These are phyloP conservation scores for Nannospalax galili DNA, from an alignment of 2,113 vertebrate genomes.

Conservation along the genomic window DNA sequence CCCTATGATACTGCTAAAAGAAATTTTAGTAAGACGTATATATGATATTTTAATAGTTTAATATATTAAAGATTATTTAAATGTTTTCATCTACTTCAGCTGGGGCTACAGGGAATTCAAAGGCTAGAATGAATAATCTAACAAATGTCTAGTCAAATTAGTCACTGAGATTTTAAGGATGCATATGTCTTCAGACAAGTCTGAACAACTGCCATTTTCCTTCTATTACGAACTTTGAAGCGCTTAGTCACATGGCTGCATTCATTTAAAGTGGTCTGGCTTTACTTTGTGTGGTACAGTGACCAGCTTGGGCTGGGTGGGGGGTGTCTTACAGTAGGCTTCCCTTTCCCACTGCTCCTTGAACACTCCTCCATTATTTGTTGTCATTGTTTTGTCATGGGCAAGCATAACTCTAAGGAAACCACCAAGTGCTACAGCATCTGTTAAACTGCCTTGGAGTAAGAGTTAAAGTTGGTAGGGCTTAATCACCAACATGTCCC, in stretches of 20 bases:
- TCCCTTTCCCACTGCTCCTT: not conserved
- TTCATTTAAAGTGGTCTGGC: not conserved
- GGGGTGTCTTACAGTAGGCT: not conserved
- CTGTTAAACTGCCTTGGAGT: not conserved
- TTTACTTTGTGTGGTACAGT: not conserved
- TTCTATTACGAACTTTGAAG: conserved; percentile 45
- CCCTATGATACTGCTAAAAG: conserved; percentile 49
- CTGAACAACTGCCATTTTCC: conserved; percentile 53
- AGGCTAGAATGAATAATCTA: conserved; percentile 61
- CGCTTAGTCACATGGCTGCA: not conserved
- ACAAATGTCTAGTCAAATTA: conserved; percentile 12
- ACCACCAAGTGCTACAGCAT: not conserved
- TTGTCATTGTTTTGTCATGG: not conserved
- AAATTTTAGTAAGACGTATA: conserved; percentile 60
- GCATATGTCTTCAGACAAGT: conserved; percentile 40
- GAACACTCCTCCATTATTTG: not conserved
- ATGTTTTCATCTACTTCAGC: conserved; percentile 59
- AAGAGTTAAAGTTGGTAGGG: not conserved
- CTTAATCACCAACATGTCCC: not conserved
- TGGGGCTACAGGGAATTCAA: conserved; percentile 55
- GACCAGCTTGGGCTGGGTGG: not conserved
- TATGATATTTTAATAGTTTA: conserved; percentile 57
- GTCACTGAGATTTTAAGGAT: conserved; percentile 31
- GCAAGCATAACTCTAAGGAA: not conserved
- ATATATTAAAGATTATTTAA: conserved; percentile 45